Evolutionary conservation across 2,888 invertebrate species (phyloP).

Genomic region (Monoplex corrugatus): DNA sequence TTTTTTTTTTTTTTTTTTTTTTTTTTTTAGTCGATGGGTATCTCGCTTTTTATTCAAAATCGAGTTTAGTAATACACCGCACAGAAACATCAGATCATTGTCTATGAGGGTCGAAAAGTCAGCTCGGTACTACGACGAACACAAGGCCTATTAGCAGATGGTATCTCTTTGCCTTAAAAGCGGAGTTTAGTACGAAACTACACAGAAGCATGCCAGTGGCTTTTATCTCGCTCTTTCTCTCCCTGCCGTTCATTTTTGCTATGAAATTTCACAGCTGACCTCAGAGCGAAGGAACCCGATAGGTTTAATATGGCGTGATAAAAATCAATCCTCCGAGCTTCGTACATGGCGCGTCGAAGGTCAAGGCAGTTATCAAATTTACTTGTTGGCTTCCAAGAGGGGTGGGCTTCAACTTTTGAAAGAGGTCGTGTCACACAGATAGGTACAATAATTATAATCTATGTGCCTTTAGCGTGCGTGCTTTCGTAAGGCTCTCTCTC

Average conservation of each 20-base stretch:
- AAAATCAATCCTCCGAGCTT: slow-evolving; percentile 7
- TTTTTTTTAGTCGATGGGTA: too few relatives aligned
- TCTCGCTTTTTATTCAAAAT: too few relatives aligned
- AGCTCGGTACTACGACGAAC: background rate
- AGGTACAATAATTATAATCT: background rate
- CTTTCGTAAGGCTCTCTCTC: too few relatives aligned
- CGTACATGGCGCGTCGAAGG: background rate
- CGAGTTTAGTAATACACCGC: too few relatives aligned
- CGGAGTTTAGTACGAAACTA: background rate
- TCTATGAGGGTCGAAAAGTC: background rate
- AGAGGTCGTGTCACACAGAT: background rate
- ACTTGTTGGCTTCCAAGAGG: slow-evolving; percentile 19
- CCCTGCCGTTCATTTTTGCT: slow-evolving; percentile 29
- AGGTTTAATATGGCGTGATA: slow-evolving; percentile 41
- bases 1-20: too few relatives aligned
- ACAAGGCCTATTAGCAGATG: background rate
- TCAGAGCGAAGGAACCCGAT: background rate
- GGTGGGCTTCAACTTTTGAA: background rate
- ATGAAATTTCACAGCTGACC: slow-evolving; percentile 42
- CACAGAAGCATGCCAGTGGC: too few relatives aligned
- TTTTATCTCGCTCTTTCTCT: slow-evolving; percentile 31
- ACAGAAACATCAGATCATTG: too few relatives aligned
- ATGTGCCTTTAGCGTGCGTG: background rate
- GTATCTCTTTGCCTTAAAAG: background rate
- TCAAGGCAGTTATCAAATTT: slow-evolving; percentile 10